A percentile compares a stretch with the other conserved stretches of the same genome.
Conservation (phyloP, 1,140 invertebrate genomes). For the Hesperophylax magnus region DNA sequence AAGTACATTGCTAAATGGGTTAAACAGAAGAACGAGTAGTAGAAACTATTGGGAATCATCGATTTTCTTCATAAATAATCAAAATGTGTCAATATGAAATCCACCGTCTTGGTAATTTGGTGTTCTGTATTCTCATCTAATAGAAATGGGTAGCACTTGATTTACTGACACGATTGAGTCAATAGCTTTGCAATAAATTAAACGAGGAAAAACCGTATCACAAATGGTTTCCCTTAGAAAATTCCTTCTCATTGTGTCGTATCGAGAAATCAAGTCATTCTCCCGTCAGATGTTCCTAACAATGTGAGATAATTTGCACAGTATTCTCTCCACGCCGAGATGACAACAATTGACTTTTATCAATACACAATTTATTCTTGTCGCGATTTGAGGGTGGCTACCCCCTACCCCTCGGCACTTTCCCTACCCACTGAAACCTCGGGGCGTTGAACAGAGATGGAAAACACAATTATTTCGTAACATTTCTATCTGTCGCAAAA, state of each 20-base stretch:
- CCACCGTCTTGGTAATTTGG: no score
- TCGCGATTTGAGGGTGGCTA: background rate
- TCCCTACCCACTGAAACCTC: background rate
- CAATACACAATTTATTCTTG: slow-evolving; percentile 32
- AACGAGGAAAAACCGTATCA: background rate
- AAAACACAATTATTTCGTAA: no score
- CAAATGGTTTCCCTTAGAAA: slow-evolving; percentile 14
- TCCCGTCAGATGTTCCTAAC: slow-evolving; percentile 2
- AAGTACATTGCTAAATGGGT: no score
- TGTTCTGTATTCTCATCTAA: no score
- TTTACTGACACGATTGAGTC: no score
- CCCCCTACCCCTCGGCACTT: background rate
- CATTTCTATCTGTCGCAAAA: no score
- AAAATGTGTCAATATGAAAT: no score
- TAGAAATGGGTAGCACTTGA: no score
- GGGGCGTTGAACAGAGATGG: no score
- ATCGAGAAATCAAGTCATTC: slow-evolving; percentile 3
- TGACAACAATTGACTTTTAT: slow-evolving; percentile 39
- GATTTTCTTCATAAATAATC: no score
- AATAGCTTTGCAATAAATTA: background rate
- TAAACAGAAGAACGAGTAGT: no score
- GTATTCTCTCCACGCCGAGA: background rate
- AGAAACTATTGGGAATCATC: no score
- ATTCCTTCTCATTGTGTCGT: slow-evolving; percentile 20
- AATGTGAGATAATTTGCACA: slow-evolving; percentile 14